Base-by-base conservation (phyloP, 2,113 vertebrate species). In the Microcebus jonahi region DNA sequence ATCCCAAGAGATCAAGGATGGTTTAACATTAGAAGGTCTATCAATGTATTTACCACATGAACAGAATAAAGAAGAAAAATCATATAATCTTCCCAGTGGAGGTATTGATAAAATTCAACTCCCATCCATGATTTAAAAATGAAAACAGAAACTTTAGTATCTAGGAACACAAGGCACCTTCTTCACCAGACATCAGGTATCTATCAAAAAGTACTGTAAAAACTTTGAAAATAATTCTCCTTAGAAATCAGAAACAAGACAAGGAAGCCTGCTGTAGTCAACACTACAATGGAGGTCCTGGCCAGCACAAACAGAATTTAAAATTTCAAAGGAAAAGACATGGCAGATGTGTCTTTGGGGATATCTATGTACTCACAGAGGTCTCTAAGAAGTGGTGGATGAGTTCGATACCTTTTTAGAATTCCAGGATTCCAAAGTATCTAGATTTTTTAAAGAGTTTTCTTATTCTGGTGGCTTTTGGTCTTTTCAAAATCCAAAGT, bases 241-340 rank as follows among this genome's bases (percentile, higher is more conserved):
- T 93, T 88, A 71, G 91, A 93, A 93, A 59, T 82, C 2, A 77
- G 3, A 55, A 88, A 68, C 13, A 57, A 90, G 48, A 48, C 10
- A 71, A 70, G 42, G 4, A 88, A 1, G 1, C 5, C 45, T 34
- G 5, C 11, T 39, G 10, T 63, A 42, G 31, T 63, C 10, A 25
- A 23, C 55, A 68, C 9, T 80, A 20, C n/a, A 79, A 71, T 34
- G 3, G 61, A 53, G 21, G 31, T 36, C 55, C 39, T 34, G 36
- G 4, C 23, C 13, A 39, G 21, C 7, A 71, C 42, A 75, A 70
- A 92, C 34, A n/a, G 11, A 42, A 70, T 21, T 3, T 8, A 88
- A 91, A 84, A 77, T 90, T 63, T 81, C 70, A 39, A 55, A 92
- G 80, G 31, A 92, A 68, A 90, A 87, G 48, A 63, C 34, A 42